phyloP scores from a whole-genome alignment of 2,113 vertebrate genomes.

The Hassar affinis region DNA sequence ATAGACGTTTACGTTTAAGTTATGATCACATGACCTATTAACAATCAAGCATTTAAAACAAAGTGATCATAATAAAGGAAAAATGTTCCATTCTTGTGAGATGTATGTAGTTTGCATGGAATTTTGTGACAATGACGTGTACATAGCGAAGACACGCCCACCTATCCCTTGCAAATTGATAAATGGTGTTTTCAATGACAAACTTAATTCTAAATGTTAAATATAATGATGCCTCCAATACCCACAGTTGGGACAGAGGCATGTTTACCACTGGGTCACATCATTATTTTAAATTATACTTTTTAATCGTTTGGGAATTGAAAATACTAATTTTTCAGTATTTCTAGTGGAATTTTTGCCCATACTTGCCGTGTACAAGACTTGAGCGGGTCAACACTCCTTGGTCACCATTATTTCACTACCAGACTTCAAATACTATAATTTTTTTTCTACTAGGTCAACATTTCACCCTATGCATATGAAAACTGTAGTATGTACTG shows the following conservation, averaged over 20 bases:
- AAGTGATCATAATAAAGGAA: background rate
- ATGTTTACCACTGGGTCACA: too few relatives aligned
- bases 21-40: background rate
- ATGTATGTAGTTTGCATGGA: background rate
- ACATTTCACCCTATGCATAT: background rate
- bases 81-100: background rate
- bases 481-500: background rate
- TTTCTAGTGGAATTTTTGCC: too few relatives aligned
- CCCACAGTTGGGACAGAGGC: too few relatives aligned
- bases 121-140: background rate
- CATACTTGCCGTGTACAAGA: too few relatives aligned
- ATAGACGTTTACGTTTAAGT: background rate
- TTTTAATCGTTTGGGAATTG: too few relatives aligned
- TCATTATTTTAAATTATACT: too few relatives aligned
- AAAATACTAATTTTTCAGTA: too few relatives aligned
- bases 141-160: background rate
- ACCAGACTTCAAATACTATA: background rate
- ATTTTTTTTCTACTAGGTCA: background rate
- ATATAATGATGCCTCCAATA: too few relatives aligned
- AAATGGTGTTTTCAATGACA: too few relatives aligned
- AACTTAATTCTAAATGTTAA: too few relatives aligned
- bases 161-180: background rate
- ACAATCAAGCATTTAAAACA: background rate
- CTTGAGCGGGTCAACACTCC: too few relatives aligned
- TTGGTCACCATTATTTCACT: background rate